These are phyloP conservation scores for Dynastes grantii DNA, from an alignment of 2,888 invertebrate species.

Conservation along the genomic window DNA sequence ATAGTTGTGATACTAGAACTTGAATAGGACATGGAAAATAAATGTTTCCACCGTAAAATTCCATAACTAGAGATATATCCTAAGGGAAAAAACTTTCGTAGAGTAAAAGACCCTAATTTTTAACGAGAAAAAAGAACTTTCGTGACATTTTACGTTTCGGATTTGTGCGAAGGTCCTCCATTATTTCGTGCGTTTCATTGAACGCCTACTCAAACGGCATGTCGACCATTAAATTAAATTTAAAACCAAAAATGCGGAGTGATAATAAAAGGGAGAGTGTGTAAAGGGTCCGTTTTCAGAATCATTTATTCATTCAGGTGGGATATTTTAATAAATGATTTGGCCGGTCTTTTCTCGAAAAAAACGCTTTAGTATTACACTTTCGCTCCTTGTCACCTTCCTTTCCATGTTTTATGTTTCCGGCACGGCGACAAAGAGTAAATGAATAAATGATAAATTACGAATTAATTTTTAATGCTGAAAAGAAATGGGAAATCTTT, in stretches of 20 bases:
- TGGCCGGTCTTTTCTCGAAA: constrained; percentile 23
- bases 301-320: constrained; percentile 46
- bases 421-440: constrained; percentile 28
- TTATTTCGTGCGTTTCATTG: constrained; percentile 27
- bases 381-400: constrained; percentile 26
- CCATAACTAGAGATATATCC: not conserved
- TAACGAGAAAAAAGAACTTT: constrained; percentile 31
- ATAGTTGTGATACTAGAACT: too few relatives aligned
- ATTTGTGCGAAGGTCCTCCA: constrained; percentile 21
- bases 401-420: constrained; percentile 31
- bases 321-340: constrained; percentile 47
- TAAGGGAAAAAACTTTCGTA: constrained; percentile 14
- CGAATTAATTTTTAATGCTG: constrained; percentile 29
- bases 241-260: constrained; percentile 32
- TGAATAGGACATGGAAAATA: not conserved
- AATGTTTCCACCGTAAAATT: constrained; percentile 1
- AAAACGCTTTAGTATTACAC: constrained; percentile 5
- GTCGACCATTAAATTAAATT: constrained; percentile 42
- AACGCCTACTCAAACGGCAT: constrained; percentile 35
- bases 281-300: constrained; percentile 32
- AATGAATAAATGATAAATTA: constrained; percentile 34
- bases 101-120: constrained; percentile 5
- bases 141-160: constrained; percentile 33
- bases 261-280: constrained; percentile 40
- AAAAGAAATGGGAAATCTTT: constrained; percentile 12